phyloP scores from a whole-genome alignment of 2,113 vertebrate genomes.

The Corynorhinus townsendii region DNA sequence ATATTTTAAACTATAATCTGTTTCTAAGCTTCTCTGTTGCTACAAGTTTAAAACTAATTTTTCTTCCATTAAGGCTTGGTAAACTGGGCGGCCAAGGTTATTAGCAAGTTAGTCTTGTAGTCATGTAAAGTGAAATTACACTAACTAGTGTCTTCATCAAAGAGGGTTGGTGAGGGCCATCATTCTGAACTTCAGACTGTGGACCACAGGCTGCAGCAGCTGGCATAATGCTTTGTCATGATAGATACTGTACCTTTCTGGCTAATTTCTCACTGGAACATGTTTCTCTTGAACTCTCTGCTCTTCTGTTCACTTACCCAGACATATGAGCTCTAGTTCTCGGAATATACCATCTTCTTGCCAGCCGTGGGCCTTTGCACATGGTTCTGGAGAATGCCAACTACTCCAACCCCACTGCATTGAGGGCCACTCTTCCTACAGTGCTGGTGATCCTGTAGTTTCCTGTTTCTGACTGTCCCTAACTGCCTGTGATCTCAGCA shows the following conservation, averaged over 20 bases:
- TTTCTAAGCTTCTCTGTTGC: not conserved
- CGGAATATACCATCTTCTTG: not conserved
- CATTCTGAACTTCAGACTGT: not conserved
- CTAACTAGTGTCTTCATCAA: not conserved
- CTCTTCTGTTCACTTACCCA: not conserved
- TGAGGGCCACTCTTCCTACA: not conserved
- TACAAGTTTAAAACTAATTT: conserved; percentile 14
- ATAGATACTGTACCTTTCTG: not conserved
- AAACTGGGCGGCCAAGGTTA: not conserved
- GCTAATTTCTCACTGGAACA: not conserved
- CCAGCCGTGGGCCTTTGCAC: not conserved
- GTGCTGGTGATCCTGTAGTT: not conserved
- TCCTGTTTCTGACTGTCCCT: not conserved
- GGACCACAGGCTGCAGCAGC: not conserved
- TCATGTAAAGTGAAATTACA: not conserved
- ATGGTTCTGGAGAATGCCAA: not conserved
- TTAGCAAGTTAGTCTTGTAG: not conserved
- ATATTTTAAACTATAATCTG: not conserved
- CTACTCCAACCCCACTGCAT: not conserved
- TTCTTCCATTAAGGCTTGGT: not conserved
- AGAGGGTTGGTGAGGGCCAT: not conserved
- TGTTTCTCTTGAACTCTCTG: not conserved
- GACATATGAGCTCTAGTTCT: not conserved
- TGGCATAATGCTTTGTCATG: not conserved
- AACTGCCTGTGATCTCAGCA: not conserved